Conservation (phyloP, 2,888 invertebrate species). For the Lasioglossum leucozonium region DNA sequence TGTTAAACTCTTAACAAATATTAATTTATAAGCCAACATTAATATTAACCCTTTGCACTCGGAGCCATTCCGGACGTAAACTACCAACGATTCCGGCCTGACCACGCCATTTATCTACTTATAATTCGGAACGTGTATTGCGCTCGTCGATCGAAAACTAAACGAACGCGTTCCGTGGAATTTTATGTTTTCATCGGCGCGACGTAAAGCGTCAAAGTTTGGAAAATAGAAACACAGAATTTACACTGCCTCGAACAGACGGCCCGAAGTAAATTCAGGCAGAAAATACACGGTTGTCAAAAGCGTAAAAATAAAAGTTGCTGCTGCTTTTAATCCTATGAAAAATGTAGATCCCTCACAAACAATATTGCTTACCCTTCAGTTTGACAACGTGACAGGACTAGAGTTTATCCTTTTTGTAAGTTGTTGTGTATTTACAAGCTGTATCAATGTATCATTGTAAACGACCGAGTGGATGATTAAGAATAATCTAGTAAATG, state of each 20-base stretch:
- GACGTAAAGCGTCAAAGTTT: not conserved
- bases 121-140: too few relatives aligned
- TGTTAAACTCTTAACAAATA: too few relatives aligned
- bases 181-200: not conserved
- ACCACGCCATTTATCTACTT: too few relatives aligned
- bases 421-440: not conserved
- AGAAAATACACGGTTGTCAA: not conserved
- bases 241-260: not conserved
- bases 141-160: not conserved
- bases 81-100: too few relatives aligned
- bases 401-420: not conserved
- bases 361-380: not conserved
- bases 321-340: not conserved
- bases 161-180: not conserved
- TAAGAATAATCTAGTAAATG: not conserved
- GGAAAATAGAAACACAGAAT: not conserved
- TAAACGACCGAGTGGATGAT: not conserved
- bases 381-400: not conserved
- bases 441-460: not conserved
- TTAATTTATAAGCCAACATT: too few relatives aligned
- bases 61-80: too few relatives aligned
- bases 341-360: not conserved
- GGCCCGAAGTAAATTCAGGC: not conserved
- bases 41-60: too few relatives aligned
- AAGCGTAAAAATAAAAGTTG: not conserved